These are phyloP conservation scores for Oscheius sp. DNA, from an alignment of 2,888 invertebrate species.

Conservation along the genomic window DNA sequence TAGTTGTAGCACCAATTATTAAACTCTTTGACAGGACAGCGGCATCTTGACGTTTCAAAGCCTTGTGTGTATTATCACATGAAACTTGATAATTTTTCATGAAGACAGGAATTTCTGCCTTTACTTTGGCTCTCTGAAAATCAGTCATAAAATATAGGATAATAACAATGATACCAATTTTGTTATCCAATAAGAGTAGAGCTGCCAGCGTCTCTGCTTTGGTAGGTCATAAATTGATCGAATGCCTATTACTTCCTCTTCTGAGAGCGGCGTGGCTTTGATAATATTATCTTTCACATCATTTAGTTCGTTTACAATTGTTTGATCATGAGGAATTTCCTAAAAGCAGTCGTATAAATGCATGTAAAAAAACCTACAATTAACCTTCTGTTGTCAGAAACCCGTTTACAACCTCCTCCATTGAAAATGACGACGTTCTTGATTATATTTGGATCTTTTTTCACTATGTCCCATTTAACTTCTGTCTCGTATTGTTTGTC, in stretches of 20 bases:
- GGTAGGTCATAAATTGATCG: conserved; percentile 48
- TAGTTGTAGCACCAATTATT: conserved; percentile 82
- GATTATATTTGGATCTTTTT: neutral
- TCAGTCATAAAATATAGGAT: too few relatives aligned
- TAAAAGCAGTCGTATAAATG: neutral
- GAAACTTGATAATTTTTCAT: conserved; percentile 15
- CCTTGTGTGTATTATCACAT: conserved; percentile 11
- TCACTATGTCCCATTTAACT: conserved; percentile 16
- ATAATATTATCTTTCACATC: conserved; percentile 40
- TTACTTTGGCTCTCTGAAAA: conserved; percentile 39
- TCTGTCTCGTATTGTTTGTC: conserved; percentile 22
- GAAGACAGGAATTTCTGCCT: conserved; percentile 34
- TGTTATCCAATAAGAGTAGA: conserved; percentile 54
- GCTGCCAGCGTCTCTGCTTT: conserved; percentile 56
- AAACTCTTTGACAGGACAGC: conserved; percentile 9
- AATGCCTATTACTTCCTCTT: conserved; percentile 44
- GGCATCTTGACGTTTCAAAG: conserved; percentile 24
- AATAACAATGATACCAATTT: conserved; percentile 21
- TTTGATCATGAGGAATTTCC: conserved; percentile 31
- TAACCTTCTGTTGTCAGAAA: conserved; percentile 1
- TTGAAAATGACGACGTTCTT: neutral
- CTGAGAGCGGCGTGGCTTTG: conserved; percentile 40
- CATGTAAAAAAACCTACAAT: conserved; percentile 12
- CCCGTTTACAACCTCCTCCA: neutral
- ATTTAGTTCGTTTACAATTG: conserved; percentile 33